These are phyloP conservation scores for Prolemur simus DNA, from an alignment of 2,113 vertebrate genomes.

Conservation along the genomic window DNA sequence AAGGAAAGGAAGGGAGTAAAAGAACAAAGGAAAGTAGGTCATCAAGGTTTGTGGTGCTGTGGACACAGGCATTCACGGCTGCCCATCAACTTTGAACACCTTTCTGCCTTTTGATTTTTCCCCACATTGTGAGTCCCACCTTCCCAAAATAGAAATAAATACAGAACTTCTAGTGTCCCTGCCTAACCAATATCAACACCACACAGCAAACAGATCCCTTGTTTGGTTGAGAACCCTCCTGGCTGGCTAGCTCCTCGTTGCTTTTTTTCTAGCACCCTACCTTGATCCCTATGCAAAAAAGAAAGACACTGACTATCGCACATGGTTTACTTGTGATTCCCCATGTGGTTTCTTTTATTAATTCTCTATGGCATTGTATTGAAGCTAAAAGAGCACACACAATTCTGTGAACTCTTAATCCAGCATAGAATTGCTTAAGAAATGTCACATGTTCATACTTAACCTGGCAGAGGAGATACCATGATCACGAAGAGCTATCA, in stretches of 20 bases:
- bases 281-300: background rate
- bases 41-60: background rate
- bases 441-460: background rate
- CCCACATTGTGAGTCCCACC: background rate
- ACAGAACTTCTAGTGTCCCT: background rate
- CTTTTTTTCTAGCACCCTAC: background rate
- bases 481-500: background rate
- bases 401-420: background rate
- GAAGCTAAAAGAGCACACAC: background rate
- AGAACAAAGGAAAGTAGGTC: background rate
- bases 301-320: background rate
- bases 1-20: accelerated
- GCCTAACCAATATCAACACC: background rate
- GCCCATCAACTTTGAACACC: accelerated
- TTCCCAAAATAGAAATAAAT: background rate
- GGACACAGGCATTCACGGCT: background rate
- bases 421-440: background rate
- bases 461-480: too few species aligned
- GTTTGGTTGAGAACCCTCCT: background rate
- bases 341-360: background rate
- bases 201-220: background rate
- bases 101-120: background rate
- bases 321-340: background rate
- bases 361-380: background rate
- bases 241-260: background rate